A percentile compares a stretch with the other conserved stretches of the same genome.
Evolutionary conservation across 2,888 invertebrate species (phyloP).

Genomic region (Heliconius ismenius): DNA sequence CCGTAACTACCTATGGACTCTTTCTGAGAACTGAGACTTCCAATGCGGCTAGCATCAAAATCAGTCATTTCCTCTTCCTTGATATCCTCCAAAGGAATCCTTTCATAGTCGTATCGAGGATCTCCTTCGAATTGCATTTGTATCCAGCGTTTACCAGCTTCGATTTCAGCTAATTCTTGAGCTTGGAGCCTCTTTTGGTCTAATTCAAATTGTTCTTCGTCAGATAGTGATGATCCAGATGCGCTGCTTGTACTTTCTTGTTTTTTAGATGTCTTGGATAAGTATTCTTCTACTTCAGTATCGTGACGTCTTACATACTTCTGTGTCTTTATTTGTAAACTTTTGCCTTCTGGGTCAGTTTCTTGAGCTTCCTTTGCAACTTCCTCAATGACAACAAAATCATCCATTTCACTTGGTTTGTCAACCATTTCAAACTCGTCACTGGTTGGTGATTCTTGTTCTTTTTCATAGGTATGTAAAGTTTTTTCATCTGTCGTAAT

Average conservation of each 20-base stretch:
- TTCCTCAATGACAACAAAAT: conserved; percentile 93
- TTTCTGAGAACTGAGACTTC: conserved; percentile 89
- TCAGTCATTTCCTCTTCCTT: conserved; percentile 95
- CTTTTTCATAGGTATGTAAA: conserved; percentile 77
- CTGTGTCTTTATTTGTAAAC: conserved; percentile 84
- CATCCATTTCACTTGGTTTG: conserved; percentile 92
- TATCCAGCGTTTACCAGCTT: conserved; percentile 92
- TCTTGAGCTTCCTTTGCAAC: conserved; percentile 93
- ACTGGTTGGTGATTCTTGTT: conserved; percentile 88
- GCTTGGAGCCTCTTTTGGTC: conserved; percentile 83
- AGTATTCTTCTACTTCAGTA: conserved; percentile 86
- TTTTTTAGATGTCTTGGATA: conserved; percentile 86
- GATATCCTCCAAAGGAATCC: conserved; percentile 93
- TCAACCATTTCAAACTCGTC: conserved; percentile 94
- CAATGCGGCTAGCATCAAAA: conserved; percentile 89
- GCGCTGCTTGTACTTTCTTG: conserved; percentile 82
- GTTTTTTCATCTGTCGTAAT: conserved; percentile 84
- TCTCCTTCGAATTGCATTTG: conserved; percentile 93
- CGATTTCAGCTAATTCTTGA: conserved; percentile 80
- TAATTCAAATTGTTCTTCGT: conserved; percentile 86
- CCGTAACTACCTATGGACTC: conserved; percentile 90
- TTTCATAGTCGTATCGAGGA: conserved; percentile 89
- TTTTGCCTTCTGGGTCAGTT: conserved; percentile 91
- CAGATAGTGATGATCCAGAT: conserved; percentile 81
- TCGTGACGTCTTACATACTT: conserved; percentile 83